Conservation (phyloP, 2,797 vertebrate species). For the Pantherophis alleghaniensis region DNA sequence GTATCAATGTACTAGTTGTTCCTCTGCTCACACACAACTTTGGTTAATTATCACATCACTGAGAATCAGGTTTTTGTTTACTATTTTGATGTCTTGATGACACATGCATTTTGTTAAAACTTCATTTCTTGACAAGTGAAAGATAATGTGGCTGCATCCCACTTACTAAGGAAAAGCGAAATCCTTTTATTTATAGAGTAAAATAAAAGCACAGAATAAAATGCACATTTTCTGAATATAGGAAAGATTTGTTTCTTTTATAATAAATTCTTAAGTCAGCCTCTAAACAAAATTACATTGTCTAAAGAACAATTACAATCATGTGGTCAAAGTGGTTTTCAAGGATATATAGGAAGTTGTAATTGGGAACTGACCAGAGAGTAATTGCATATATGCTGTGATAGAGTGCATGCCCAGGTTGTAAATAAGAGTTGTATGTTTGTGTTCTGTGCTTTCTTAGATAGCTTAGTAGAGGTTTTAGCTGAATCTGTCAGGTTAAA, state of each 20-base stretch:
- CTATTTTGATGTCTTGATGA: background rate
- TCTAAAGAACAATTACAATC: background rate
- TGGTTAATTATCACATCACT: background rate
- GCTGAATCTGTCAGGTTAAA: constrained; percentile 18
- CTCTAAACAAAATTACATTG: background rate
- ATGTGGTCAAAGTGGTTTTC: background rate
- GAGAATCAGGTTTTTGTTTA: background rate
- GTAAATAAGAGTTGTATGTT: background rate
- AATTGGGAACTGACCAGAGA: background rate
- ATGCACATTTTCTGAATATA: background rate
- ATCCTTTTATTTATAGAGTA: background rate
- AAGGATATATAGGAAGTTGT: background rate
- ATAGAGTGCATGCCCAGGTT: background rate
- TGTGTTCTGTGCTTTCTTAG: background rate
- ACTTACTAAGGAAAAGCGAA: background rate
- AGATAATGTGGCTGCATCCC: background rate
- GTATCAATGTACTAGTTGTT: background rate
- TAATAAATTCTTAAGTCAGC: background rate
- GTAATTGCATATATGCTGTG: background rate
- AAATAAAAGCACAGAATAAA: background rate
- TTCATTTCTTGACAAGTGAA: background rate
- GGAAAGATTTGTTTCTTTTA: background rate
- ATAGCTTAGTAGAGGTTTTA: constrained; percentile 17
- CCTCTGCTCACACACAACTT: background rate
- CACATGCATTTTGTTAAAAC: background rate